Evolutionary conservation across 92 coral and sea anemone species (phyloP).

Genomic region (Zoanthus solanderi): DNA sequence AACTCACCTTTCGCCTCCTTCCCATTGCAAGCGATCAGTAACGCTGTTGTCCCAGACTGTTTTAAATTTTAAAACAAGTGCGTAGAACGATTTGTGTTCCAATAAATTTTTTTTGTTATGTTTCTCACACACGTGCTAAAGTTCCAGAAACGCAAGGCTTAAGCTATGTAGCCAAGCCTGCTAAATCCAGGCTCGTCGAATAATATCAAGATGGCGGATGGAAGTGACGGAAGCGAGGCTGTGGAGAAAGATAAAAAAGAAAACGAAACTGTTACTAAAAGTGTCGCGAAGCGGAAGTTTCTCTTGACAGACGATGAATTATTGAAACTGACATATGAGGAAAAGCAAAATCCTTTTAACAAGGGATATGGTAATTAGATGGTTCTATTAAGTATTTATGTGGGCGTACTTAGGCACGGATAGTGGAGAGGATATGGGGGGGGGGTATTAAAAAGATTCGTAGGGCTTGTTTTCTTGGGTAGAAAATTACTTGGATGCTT

Average conservation of each 20-base stretch:
- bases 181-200: conserved; percentile 27
- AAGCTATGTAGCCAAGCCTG: conserved; percentile 21
- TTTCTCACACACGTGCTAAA: background rate
- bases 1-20: conserved; percentile 60
- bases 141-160: background rate
- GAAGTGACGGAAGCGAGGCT: background rate
- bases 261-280: conserved; percentile 66
- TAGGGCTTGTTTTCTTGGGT: background rate
- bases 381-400: background rate
- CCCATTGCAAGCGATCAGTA: conserved; percentile 46
- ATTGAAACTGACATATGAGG: conserved; percentile 62
- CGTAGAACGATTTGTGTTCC: background rate
- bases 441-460: background rate
- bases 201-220: conserved; percentile 48
- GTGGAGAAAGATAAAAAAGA: conserved; percentile 5
- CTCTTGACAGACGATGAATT: conserved; percentile 80
- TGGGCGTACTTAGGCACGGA: no score
- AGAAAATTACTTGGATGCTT: no score
- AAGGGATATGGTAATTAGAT: conserved; percentile 68
- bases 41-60: background rate
- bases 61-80: background rate
- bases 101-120: background rate
- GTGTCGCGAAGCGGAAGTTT: conserved; percentile 80
- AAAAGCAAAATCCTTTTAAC: conserved; percentile 77
- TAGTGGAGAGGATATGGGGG: no score